Evolutionary conservation across 2,888 invertebrate genomes (phyloP).

Genomic region (Stenotaenia linearis): DNA sequence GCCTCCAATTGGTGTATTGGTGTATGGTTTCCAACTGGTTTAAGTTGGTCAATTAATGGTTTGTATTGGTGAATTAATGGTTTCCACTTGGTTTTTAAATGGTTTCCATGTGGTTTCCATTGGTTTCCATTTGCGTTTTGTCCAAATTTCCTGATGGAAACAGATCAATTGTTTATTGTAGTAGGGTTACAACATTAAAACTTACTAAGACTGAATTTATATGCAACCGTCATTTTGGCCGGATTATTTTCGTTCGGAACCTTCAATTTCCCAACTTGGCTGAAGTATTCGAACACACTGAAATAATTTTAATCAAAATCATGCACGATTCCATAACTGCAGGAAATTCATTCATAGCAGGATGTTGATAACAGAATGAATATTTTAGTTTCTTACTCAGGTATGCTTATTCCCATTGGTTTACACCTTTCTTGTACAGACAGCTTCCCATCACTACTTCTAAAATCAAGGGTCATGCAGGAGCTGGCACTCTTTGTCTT

Average conservation of each 20-base stretch:
- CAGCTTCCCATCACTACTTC: neutral
- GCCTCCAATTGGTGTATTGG: no score
- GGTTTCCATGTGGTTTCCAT: no score
- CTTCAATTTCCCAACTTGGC: constrained; percentile 59
- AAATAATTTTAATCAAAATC: neutral
- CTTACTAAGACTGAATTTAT: constrained; percentile 62
- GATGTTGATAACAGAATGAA: no score
- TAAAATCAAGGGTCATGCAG: constrained; percentile 56
- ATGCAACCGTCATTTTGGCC: constrained; percentile 67
- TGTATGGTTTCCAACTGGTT: no score
- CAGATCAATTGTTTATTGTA: no score
- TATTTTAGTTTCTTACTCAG: neutral
- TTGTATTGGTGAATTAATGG: no score
- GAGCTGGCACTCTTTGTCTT: constrained; percentile 74
- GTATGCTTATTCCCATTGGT: neutral
- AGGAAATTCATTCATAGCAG: neutral
- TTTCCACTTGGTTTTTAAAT: no score
- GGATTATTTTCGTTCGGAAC: constrained; percentile 53
- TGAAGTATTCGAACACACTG: constrained; percentile 29
- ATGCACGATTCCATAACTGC: neutral
- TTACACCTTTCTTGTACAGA: neutral
- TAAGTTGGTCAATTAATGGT: no score
- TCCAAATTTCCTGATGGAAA: no score
- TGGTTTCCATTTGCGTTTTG: no score
- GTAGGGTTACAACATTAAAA: no score